Evolutionary conservation across 2,113 vertebrate genomes (phyloP).

Genomic region (Ceuthmochares aereus): DNA sequence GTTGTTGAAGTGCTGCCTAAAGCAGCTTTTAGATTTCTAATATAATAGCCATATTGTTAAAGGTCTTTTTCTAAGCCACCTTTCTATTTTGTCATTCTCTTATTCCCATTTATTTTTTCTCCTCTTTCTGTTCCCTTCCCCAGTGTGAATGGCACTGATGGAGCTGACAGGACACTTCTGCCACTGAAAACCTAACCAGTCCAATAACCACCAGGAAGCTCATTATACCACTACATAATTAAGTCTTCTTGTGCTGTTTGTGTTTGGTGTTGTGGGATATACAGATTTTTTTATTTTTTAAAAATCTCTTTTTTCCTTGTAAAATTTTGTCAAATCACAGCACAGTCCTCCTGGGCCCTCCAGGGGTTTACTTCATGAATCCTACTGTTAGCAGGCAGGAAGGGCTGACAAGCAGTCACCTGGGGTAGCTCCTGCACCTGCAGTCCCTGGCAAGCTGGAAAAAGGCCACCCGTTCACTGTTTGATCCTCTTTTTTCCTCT

Average conservation of each 20-base stretch:
- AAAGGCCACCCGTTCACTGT: background rate
- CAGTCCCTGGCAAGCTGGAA: background rate
- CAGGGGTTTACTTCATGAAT: background rate
- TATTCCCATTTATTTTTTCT: background rate
- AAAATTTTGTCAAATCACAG: background rate
- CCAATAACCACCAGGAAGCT: background rate
- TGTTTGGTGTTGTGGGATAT: background rate
- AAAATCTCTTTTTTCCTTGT: background rate
- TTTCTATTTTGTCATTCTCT: background rate
- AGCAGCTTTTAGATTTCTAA: constrained; percentile 6
- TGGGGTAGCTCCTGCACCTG: background rate
- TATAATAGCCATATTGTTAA: background rate
- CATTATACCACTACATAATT: background rate
- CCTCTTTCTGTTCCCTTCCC: background rate
- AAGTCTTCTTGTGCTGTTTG: background rate
- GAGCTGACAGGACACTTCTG: background rate
- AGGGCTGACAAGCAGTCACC: background rate
- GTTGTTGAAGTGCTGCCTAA: background rate
- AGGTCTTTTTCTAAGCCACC: background rate
- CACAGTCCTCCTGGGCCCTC: background rate
- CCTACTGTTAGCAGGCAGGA: background rate
- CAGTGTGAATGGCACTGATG: background rate
- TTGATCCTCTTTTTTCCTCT: background rate
- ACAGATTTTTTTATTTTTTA: background rate
- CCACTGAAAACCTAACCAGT: background rate